A percentile compares a stretch with the other conserved stretches of the same genome.
Conservation (phyloP, 2,888 invertebrate genomes). For the Phasia obesa region DNA sequence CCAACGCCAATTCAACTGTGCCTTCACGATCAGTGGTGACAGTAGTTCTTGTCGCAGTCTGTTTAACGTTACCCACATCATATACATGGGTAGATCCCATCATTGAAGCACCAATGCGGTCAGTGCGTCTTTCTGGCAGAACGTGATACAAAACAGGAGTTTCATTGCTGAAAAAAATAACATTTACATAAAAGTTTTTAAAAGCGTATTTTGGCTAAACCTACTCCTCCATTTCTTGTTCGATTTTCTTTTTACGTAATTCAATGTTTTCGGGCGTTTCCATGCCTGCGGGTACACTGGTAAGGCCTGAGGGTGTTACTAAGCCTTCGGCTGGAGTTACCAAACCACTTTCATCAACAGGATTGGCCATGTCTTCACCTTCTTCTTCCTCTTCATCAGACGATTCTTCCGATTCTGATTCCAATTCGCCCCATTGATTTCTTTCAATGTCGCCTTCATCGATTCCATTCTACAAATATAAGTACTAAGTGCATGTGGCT, state of each 20-base stretch:
- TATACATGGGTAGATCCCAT: conserved; percentile 99
- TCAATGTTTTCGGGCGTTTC: conserved; percentile 99
- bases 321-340: conserved; percentile 97
- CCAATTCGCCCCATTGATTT: conserved; percentile 98
- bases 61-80: conserved; percentile 90
- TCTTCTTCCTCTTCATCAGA: conserved; percentile 87
- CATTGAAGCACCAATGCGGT: conserved; percentile 94
- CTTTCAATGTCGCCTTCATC: conserved; percentile 95
- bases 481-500: neutral
- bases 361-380: conserved; percentile 84
- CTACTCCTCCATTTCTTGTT: conserved; percentile 97
- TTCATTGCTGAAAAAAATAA: conserved; percentile 86
- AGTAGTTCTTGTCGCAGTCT: conserved; percentile 81
- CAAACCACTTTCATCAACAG: conserved; percentile 90
- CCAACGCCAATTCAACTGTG: conserved; percentile 96
- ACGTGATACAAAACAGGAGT: conserved; percentile 98
- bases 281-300: conserved; percentile 95
- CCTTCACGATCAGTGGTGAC: conserved; percentile 84
- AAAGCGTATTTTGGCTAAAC: conserved; percentile 70
- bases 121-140: conserved; percentile 95
- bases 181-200: neutral
- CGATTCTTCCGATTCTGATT: conserved; percentile 89
- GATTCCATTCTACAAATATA: conserved; percentile 83
- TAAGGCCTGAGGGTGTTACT: conserved; percentile 96
- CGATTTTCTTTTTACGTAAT: conserved; percentile 97